phyloP scores from a whole-genome alignment of 1,140 invertebrate species.

The Cydia amplana region DNA sequence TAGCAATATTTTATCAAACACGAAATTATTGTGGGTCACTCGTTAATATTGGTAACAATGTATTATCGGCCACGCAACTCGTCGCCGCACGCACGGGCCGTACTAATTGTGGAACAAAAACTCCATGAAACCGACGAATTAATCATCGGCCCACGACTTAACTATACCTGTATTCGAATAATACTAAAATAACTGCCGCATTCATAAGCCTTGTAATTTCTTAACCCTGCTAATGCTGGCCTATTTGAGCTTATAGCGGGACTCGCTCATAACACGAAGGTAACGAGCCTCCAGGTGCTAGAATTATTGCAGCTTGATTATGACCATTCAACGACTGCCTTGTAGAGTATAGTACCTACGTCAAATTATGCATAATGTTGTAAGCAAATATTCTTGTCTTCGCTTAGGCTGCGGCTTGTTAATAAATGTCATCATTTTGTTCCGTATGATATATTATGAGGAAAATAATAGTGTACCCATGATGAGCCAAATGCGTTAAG shows the following conservation, averaged over 20 bases:
- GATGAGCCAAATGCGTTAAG: not conserved
- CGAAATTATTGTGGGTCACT: conserved; percentile 46
- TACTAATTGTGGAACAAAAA: conserved; percentile 67
- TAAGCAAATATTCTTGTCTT: conserved; percentile 24
- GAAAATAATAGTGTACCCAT: not conserved
- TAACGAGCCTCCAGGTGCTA: conserved; percentile 26
- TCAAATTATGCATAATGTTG: conserved; percentile 21
- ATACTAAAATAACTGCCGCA: conserved; percentile 55
- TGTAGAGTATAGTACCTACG: conserved; percentile 7
- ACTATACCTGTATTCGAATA: conserved; percentile 51
- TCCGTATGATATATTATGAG: not conserved
- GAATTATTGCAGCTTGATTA: conserved; percentile 26
- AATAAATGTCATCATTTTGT: conserved; percentile 12
- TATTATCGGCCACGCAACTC: conserved; percentile 47
- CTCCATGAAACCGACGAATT: conserved; percentile 65
- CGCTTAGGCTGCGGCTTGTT: conserved; percentile 1
- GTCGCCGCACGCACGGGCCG: conserved; percentile 37
- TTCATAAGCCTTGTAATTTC: conserved; percentile 52
- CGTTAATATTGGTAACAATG: conserved; percentile 56
- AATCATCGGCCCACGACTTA: conserved; percentile 57
- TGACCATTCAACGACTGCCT: conserved; percentile 10
- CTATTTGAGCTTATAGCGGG: conserved; percentile 21
- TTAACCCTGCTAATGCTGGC: conserved; percentile 39
- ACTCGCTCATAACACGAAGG: conserved; percentile 2
- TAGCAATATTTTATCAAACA: conserved; percentile 50